Evolutionary conservation across 2,888 invertebrate species (phyloP).

Genomic region (Micoletzkya japonica): DNA sequence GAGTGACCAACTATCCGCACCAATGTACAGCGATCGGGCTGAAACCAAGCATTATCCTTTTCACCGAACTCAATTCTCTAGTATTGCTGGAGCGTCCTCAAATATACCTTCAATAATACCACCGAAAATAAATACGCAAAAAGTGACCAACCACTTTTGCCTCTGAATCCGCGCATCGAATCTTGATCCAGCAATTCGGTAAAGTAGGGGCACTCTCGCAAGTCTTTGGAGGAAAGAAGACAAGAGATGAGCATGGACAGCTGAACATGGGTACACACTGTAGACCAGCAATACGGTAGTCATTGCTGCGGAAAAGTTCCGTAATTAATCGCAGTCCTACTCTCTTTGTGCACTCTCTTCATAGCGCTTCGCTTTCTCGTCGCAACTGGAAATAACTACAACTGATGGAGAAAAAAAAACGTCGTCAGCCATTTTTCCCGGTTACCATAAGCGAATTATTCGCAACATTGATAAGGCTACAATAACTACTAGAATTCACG

Average conservation of each 20-base stretch:
- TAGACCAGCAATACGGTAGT: not conserved
- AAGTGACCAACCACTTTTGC: too few species aligned
- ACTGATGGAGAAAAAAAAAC: conserved; percentile 2
- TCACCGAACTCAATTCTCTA: too few species aligned
- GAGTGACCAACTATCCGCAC: conserved; percentile 8
- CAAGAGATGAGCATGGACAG: not conserved
- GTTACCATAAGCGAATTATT: too few species aligned
- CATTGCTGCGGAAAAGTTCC: not conserved
- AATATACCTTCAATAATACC: too few species aligned
- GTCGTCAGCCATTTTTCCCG: too few species aligned
- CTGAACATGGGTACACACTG: not conserved
- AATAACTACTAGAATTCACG: too few species aligned
- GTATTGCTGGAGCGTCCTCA: too few species aligned
- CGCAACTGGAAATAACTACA: not conserved
- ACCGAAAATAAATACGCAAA: too few species aligned
- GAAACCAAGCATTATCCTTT: not conserved
- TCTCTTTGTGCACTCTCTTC: too few species aligned
- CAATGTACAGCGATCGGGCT: conserved; percentile 25
- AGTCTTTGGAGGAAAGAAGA: not conserved
- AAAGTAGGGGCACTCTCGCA: not conserved
- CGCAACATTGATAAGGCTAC: too few species aligned
- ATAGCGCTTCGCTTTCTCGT: conserved; percentile 9
- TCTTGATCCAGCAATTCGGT: not conserved
- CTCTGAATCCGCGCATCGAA: too few species aligned
- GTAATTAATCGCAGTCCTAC: not conserved